phyloP scores from a whole-genome alignment of 2,888 invertebrate genomes.

The Abscondita cerata region DNA sequence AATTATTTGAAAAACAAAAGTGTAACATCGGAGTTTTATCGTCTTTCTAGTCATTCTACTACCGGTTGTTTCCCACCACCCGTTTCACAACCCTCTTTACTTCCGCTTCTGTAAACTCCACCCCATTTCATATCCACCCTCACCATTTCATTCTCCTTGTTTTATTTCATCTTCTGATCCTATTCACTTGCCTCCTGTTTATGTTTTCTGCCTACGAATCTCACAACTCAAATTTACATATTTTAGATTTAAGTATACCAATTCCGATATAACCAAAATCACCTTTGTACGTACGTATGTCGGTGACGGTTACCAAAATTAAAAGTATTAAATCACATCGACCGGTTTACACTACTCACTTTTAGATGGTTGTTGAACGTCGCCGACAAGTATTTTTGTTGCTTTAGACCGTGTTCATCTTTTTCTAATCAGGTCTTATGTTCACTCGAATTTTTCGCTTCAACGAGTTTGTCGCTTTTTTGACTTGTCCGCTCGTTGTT shows the following conservation, averaged over 20 bases:
- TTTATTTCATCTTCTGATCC: constrained; percentile 60
- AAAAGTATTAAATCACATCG: constrained; percentile 33
- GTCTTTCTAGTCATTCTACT: constrained; percentile 35
- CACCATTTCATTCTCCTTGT: constrained; percentile 61
- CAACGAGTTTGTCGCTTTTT: constrained; percentile 37
- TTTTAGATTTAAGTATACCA: constrained; percentile 53
- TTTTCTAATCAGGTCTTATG: constrained; percentile 42
- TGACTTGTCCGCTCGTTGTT: constrained; percentile 23
- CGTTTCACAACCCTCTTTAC: constrained; percentile 62
- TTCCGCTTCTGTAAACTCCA: constrained; percentile 67
- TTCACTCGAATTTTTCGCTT: constrained; percentile 40
- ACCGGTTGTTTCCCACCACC: constrained; percentile 51
- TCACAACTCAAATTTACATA: constrained; percentile 57
- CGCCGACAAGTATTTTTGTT: constrained; percentile 35
- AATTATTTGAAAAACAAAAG: constrained; percentile 49
- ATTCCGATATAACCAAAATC: constrained; percentile 35
- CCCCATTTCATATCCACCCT: constrained; percentile 60
- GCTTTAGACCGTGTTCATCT: constrained; percentile 38
- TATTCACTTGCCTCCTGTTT: constrained; percentile 43
- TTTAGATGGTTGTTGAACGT: constrained; percentile 13
- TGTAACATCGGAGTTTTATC: constrained; percentile 45
- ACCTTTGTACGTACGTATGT: constrained; percentile 11
- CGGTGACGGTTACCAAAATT: constrained; percentile 29
- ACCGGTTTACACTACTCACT: constrained; percentile 39
- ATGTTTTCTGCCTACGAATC: constrained; percentile 48